Evolutionary conservation across 1,140 invertebrate species (phyloP), one percentile per base, ranked within the genome.

Genomic region (Glomeris maerens): DNA sequence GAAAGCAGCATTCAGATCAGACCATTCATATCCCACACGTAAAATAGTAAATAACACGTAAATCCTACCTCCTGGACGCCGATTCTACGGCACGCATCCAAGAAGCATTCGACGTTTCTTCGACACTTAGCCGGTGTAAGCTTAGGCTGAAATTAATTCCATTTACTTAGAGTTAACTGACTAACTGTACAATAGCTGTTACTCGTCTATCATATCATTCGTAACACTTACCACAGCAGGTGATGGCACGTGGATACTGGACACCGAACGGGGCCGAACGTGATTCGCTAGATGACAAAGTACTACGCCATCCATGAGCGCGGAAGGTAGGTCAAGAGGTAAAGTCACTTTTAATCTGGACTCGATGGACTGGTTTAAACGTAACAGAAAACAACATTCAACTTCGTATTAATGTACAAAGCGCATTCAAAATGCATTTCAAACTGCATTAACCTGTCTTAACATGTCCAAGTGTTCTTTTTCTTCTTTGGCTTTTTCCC

Each of bases 21-120:
- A 29, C 27, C 36, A 55, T 25, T 40, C 21, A 13, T 25, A 10
- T 39, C 23, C 10, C 22, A 40, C n/a, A 13, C 25, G 31, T 10
- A 27, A 49, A 21, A 17, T 26, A 20, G 38, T 14, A 47, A 20
- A 1, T 26, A 49, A 26, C 36, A 59, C 50, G 39, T 28, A 29
- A 39, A 74, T 57, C 79, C 79, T 71, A 94, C 91, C 80, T 93
- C 86, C 71, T 89, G 81, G 13, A 95, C 87, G 29, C 91, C 91
- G 57, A 94, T 89, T 65, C 78, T 84, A 51, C 84, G 76, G 71
- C 91, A 94, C 14, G 91, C 91, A 61, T 92, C 86, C 53, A 95
- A 69, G 63, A 95, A 95, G 69, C 94, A 94, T 63, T 95, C 90
- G 14, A 94, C 89, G 70, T 95, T 95, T 61, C 86, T 75, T 60